Evolutionary conservation across 2,797 vertebrate genomes (phyloP).

Genomic region (Taenioides sp.): DNA sequence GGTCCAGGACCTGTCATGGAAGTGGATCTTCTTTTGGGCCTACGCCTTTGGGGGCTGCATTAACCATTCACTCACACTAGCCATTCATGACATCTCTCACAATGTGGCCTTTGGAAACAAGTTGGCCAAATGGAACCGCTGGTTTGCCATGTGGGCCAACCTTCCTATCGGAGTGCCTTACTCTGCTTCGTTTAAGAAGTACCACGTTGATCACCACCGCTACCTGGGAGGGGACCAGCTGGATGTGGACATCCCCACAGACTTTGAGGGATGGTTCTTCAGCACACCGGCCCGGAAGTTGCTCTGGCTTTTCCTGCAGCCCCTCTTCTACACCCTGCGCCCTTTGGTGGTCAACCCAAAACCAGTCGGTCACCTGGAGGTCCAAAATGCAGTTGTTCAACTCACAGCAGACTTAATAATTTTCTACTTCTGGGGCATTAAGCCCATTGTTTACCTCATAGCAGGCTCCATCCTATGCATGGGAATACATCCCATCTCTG

Average conservation of each 20-base stretch:
- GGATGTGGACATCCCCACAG: constrained; percentile 93
- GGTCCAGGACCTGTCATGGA: constrained; percentile 86
- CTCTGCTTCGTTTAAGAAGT: constrained; percentile 96
- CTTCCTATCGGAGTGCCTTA: constrained; percentile 92
- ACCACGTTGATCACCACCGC: constrained; percentile 96
- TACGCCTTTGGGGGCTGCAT: constrained; percentile 92
- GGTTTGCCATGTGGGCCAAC: constrained; percentile 96
- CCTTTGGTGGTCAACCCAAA: constrained; percentile 91
- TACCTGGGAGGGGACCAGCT: constrained; percentile 90
- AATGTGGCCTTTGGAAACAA: constrained; percentile 93
- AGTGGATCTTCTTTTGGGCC: constrained; percentile 96
- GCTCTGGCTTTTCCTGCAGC: constrained; percentile 92
- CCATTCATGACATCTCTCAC: constrained; percentile 98
- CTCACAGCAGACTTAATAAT: constrained; percentile 78
- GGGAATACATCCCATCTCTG: constrained; percentile 96
- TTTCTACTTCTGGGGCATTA: constrained; percentile 87
- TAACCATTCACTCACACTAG: constrained; percentile 93
- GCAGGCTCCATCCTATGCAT: constrained; percentile 88
- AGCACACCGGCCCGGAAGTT: constrained; percentile 88
- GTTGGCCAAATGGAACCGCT: constrained; percentile 85
- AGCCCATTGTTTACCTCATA: constrained; percentile 89
- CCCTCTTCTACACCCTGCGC: constrained; percentile 88
- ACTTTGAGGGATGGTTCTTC: constrained; percentile 95
- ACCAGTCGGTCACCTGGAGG: constrained; percentile 85
- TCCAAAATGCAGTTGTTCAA: constrained; percentile 85